Percentiles rank a stretch among this genome's conserved stretches.
phyloP scores from a whole-genome alignment of 2,113 vertebrate species.

The Coturnix japonica region DNA sequence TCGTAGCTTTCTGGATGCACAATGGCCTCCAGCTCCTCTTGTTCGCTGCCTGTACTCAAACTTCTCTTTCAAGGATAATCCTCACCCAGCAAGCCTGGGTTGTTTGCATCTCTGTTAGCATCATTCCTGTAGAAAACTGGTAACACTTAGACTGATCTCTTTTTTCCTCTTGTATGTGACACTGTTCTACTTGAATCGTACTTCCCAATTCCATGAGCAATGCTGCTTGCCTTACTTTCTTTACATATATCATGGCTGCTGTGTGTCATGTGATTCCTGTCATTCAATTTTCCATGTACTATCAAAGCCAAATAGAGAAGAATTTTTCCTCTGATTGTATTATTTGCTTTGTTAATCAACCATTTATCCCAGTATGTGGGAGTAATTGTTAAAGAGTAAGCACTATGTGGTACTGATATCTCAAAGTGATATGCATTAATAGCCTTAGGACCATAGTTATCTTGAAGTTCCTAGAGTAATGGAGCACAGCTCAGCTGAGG shows the following conservation, averaged over 20 bases:
- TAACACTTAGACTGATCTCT: neutral
- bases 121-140: neutral
- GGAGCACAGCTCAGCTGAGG: neutral
- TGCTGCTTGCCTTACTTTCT: neutral
- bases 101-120: neutral
- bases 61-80: neutral
- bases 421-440: neutral
- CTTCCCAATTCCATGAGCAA: neutral
- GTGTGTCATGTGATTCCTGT: fast-evolving
- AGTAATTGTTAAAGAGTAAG: neutral
- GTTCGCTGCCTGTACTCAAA: neutral
- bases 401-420: neutral
- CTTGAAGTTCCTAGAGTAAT: neutral
- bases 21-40: too few species aligned
- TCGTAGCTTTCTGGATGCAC: too few species aligned
- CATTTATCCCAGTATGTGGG: fast-evolving
- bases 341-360: neutral
- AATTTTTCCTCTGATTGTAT: neutral
- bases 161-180: neutral
- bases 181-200: neutral
- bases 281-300: neutral
- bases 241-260: neutral
- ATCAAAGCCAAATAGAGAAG: neutral
- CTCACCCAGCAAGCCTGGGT: neutral
- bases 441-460: neutral